Conservation (phyloP, 2,797 vertebrate genomes). For the Cephalopachus bancanus region DNA sequence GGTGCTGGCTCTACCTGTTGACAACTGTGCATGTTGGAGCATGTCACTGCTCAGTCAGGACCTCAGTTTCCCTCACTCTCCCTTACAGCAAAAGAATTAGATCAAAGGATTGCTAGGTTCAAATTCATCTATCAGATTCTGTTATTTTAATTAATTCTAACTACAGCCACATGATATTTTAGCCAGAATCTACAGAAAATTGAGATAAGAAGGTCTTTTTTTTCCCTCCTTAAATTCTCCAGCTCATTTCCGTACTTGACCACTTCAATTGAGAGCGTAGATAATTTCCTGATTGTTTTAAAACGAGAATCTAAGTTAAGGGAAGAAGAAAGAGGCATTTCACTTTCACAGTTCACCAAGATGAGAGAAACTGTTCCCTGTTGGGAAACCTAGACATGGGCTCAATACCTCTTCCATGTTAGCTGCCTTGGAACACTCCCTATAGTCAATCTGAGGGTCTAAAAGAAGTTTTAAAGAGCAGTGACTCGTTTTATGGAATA, state of each 20-base stretch:
- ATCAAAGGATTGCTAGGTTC: background rate
- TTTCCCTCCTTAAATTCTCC: constrained; percentile 54
- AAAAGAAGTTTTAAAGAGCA: background rate
- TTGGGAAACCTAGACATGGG: background rate
- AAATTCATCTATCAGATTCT: background rate
- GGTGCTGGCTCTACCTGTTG: background rate
- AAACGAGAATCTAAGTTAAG: background rate
- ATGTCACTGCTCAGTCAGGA: background rate
- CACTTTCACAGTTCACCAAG: constrained; percentile 6
- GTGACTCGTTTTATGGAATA: background rate
- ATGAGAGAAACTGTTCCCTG: constrained; percentile 1
- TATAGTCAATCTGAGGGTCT: background rate
- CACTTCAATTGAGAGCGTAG: background rate
- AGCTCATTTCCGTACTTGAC: constrained; percentile 43
- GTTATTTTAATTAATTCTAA: constrained; percentile 30
- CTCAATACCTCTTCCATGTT: background rate
- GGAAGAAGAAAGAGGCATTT: background rate
- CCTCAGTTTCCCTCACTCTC: background rate
- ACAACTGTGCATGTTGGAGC: background rate
- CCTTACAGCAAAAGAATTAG: background rate
- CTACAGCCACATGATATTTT: background rate
- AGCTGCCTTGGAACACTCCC: background rate
- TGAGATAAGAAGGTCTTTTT: background rate
- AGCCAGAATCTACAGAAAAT: constrained; percentile 42
- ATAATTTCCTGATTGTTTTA: constrained; percentile 28